Evolutionary conservation across 2,113 vertebrate genomes (phyloP), one percentile per base, ranked within the genome.

Genomic region (Pangasianodon hypophthalmus): DNA sequence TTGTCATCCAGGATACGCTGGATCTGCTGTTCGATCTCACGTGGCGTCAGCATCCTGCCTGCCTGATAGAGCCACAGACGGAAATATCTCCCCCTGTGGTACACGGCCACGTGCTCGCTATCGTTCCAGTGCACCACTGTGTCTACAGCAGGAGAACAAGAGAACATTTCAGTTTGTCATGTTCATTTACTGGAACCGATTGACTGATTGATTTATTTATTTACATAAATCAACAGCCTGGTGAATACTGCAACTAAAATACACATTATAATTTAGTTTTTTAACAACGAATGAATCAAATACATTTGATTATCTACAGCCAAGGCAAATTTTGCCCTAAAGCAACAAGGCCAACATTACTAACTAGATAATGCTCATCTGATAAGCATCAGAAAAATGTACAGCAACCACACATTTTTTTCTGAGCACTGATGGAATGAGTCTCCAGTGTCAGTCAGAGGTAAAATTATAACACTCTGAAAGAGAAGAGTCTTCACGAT

Each of bases 81-180:
- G 90, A 97, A 98, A 93, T 97, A 98, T 32, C 97, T 97, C 26
- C 97, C 97, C 44, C 92, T 95, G 94, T 98, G 97, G 93, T 97
- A 96, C 5, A 97, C 97, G 0, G 94, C 97, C 37, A 98, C 92
- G 2, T 97, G 96, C 69, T 96, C 95, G 46, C 97, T 98, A 93
- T 98, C 97, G 44, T 94, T 92, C 88, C 96, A 95, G 84, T 98
- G 97, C 46, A 95, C 95, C 62, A 98, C 92, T 0, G 93, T 91
- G 92, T 98, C 97, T 98, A 91, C 1, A 29, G 87, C 16, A 32
- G 58, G 41, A 90, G 54, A 89, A 16, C 92, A 26, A 60, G 56
- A 11, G 2, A n/a, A 50, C 19, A 13, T 58, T 58, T 37, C 79
- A 21, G n/a, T 13, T 13, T 19, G 6, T 32, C 48, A 18, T 6